Evolutionary conservation across 2,888 invertebrate genomes (phyloP), one percentile per base, ranked within the genome.

Genomic region (Ellobium chinense): DNA sequence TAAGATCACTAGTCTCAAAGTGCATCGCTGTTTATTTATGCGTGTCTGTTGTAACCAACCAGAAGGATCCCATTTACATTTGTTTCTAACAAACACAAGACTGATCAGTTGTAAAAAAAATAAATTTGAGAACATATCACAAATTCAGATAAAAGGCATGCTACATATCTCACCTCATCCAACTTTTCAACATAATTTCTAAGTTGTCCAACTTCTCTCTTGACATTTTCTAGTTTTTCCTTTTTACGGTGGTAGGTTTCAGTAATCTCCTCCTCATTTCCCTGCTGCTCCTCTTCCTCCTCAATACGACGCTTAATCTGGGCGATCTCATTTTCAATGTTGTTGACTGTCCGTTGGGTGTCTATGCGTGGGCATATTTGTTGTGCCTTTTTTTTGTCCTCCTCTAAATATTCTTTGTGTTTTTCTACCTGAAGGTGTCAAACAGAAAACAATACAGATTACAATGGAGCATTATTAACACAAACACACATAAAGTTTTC

Each of bases 261-360:
- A 14, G 60, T 74, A 14, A 80, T 68, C 60, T 74, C 80, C 27
- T 37, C 37, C 29, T 78, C 78, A 74, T 82, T 58, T 24, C 80
- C 87, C 70, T 84, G 92, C 91, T 81, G 87, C 84, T 90, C 88
- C 82, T 92, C 92, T 82, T 92, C 89, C 9, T 87, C 85, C 36
- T 84, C 84, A 21, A 93, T 90, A 29, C 88, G 87, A 75, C 86
- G 88, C 31, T 86, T 72, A 29, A 91, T 90, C 82, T 92, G 91
- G 2, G 84, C 85, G 21, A 92, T 91, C 77, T 93, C 92, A 84
- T 86, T 89, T 76, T 92, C 88, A 24, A 93, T 81, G 62, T 88
- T 89, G 34, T 85, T 81, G 1, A 89, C 83, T 4, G 87, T 84
- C 76, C 92, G 82, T 14, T 87, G 75, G 0, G 92, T 92, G 27